Evolutionary conservation across 2,888 invertebrate genomes (phyloP).

Genomic region (Cantharis rustica): DNA sequence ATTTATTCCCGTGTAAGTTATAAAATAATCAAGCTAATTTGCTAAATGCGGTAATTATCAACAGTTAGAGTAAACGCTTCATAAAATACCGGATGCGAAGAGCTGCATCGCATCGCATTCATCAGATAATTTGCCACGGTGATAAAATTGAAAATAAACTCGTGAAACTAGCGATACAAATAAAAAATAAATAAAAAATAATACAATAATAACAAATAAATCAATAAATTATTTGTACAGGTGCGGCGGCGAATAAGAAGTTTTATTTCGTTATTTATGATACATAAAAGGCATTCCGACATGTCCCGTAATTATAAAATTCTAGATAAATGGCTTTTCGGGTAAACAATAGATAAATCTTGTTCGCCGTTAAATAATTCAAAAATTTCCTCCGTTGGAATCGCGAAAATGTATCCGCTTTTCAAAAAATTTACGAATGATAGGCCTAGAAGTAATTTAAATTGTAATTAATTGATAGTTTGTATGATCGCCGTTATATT

Average conservation of each 20-base stretch:
- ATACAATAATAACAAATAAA: background rate
- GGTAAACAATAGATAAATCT: background rate
- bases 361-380: background rate
- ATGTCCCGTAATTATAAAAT: background rate
- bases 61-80: constrained; percentile 22
- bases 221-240: background rate
- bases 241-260: background rate
- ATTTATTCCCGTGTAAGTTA: background rate
- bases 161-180: constrained; percentile 7
- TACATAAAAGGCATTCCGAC: background rate
- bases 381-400: background rate
- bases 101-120: constrained; percentile 12
- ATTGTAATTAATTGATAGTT: background rate
- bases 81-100: constrained; percentile 26
- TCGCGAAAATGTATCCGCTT: background rate
- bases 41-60: constrained; percentile 20
- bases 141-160: constrained; percentile 6
- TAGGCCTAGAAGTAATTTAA: background rate
- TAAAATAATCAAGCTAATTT: background rate
- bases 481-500: background rate
- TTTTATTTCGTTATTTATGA: background rate
- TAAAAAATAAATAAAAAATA: background rate
- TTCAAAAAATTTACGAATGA: background rate
- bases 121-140: constrained; percentile 16
- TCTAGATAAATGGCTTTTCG: background rate